Conservation (phyloP, 64 coral and sea anemone genomes). For the Stichodactyla mertensii region DNA sequence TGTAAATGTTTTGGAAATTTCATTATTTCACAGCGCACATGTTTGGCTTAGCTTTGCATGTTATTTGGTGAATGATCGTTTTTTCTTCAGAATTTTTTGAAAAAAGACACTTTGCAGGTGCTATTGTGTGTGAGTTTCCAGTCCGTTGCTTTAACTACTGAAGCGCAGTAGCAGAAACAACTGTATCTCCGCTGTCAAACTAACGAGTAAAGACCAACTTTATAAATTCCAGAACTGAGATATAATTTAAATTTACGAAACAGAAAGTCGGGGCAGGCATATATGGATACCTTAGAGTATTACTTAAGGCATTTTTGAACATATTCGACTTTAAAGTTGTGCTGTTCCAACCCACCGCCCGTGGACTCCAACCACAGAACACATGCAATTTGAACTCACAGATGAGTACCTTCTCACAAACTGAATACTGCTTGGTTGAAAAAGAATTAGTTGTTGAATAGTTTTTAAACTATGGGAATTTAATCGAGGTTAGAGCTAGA, state of each 20-base stretch:
- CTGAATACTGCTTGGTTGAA: neutral
- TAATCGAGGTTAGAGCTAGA: neutral
- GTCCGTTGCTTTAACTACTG: constrained; percentile 4
- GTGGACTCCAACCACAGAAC: neutral
- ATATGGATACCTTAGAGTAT: neutral
- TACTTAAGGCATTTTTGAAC: neutral
- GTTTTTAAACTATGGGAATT: neutral
- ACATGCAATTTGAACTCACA: neutral
- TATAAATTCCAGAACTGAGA: neutral
- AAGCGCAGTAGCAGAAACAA: neutral
- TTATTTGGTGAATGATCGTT: neutral
- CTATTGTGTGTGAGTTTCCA: constrained; percentile 3
- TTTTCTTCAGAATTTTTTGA: neutral
- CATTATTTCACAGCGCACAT: neutral
- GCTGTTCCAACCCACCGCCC: neutral
- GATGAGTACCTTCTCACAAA: neutral
- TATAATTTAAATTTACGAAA: neutral
- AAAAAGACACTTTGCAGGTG: neutral
- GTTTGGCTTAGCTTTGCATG: neutral
- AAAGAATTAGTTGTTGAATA: neutral
- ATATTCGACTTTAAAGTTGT: neutral
- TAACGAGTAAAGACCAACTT: too few species aligned
- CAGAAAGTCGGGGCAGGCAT: neutral
- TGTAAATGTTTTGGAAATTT: neutral
- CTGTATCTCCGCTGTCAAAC: neutral